These are phyloP conservation scores for Drosophila baimaii DNA, from an alignment of 1,140 invertebrate genomes.

Conservation along the genomic window DNA sequence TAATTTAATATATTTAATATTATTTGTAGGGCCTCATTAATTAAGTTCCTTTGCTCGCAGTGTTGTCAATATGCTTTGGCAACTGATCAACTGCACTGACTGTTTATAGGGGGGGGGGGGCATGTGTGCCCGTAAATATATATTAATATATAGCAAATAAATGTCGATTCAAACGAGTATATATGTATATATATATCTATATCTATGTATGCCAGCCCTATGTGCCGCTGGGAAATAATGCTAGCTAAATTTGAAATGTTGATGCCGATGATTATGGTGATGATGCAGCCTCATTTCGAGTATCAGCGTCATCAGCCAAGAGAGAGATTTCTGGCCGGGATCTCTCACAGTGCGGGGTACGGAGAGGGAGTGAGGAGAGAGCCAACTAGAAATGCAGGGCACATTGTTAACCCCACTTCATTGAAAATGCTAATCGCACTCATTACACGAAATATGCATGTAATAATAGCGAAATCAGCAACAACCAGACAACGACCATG, in stretches of 20 bases:
- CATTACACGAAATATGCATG: slow-evolving; percentile 82
- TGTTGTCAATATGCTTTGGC: slow-evolving; percentile 38
- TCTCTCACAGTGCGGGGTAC: not conserved
- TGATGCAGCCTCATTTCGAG: slow-evolving; percentile 58
- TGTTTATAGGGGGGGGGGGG: slow-evolving; percentile 33
- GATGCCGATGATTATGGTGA: slow-evolving; percentile 77
- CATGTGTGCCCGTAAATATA: slow-evolving; percentile 1
- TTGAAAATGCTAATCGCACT: slow-evolving; percentile 81
- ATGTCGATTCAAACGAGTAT: slow-evolving; percentile 3
- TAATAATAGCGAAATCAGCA: slow-evolving; percentile 80
- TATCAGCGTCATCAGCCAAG: slow-evolving; percentile 19
- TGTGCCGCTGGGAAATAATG: slow-evolving; percentile 52
- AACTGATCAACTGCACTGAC: slow-evolving; percentile 59
- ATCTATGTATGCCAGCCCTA: not conserved
- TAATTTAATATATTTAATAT: too few species aligned
- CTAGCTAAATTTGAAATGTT: slow-evolving; percentile 78
- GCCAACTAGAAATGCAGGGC: slow-evolving; percentile 70
- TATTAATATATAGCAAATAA: slow-evolving; percentile 1
- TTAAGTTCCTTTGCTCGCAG: slow-evolving; percentile 16
- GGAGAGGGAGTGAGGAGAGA: not conserved
- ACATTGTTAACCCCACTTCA: slow-evolving; percentile 80
- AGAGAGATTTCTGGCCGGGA: slow-evolving; percentile 19
- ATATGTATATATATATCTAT: not conserved
- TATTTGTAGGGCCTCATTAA: too few species aligned
- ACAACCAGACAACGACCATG: slow-evolving; percentile 33